Evolutionary conservation across 2,888 invertebrate genomes (phyloP).

Genomic region (Lathronympha strigana): DNA sequence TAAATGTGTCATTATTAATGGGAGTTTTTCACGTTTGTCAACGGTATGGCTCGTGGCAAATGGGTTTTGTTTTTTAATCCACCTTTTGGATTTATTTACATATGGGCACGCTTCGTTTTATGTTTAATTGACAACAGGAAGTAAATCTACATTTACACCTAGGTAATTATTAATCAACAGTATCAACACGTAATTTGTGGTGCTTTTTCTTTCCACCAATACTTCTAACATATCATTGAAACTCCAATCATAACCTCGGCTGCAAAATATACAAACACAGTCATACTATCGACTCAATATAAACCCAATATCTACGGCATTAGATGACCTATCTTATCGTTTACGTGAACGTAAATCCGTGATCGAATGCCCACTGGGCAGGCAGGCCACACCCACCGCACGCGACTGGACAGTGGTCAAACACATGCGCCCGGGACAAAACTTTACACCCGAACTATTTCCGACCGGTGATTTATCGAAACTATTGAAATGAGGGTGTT

Average conservation of each 20-base stretch:
- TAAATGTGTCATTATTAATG: conserved; percentile 73
- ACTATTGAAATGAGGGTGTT: conserved; percentile 45
- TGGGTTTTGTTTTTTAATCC: conserved; percentile 61
- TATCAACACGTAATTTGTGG: background rate
- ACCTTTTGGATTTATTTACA: conserved; percentile 34
- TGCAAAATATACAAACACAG: background rate
- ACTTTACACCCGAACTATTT: conserved; percentile 64
- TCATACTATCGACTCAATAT: background rate
- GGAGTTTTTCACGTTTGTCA: conserved; percentile 71
- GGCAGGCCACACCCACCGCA: conserved; percentile 71
- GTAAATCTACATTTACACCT: conserved; percentile 7
- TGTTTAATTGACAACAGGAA: conserved; percentile 24
- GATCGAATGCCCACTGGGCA: conserved; percentile 51
- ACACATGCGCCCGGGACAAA: conserved; percentile 74
- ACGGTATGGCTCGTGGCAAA: conserved; percentile 77
- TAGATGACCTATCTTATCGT: conserved; percentile 23
- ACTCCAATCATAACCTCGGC: background rate
- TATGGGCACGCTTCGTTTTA: conserved; percentile 32
- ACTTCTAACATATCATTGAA: background rate
- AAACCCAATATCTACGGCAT: conserved; percentile 1
- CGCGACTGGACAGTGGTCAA: conserved; percentile 79
- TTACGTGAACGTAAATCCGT: conserved; percentile 53
- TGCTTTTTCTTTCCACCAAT: background rate
- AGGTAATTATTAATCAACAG: no score
- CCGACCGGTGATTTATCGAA: conserved; percentile 46